phyloP scores from a whole-genome alignment of 2,888 invertebrate species.

The Lacanobia wlatinum region DNA sequence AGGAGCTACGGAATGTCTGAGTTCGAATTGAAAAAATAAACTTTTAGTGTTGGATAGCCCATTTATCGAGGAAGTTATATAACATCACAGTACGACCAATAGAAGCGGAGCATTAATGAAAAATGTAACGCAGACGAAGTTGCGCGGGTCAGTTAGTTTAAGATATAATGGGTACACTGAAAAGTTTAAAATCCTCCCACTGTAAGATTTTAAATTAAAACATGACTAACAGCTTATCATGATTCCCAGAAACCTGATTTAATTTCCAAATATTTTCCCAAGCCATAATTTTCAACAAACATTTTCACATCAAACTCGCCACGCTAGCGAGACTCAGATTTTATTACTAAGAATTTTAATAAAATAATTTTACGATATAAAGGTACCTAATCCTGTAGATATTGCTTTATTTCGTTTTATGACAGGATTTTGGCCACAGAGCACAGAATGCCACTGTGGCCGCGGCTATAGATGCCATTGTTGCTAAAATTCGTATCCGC shows the following conservation, averaged over 20 bases:
- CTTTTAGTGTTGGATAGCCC: too few relatives aligned
- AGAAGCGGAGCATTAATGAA: too few relatives aligned
- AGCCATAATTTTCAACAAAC: not conserved
- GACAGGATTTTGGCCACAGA: constrained; percentile 21
- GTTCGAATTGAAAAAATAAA: too few relatives aligned
- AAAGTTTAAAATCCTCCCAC: too few relatives aligned
- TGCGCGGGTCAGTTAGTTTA: too few relatives aligned
- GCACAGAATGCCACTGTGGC: not conserved
- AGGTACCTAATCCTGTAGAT: constrained; percentile 53
- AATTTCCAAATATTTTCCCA: not conserved
- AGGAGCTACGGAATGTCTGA: too few relatives aligned
- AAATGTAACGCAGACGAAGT: too few relatives aligned
- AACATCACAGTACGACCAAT: too few relatives aligned
- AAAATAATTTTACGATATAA: constrained; percentile 62
- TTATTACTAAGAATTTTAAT: constrained; percentile 57
- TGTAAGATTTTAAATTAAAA: too few relatives aligned
- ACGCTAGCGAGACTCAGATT: constrained; percentile 15
- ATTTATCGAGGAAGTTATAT: too few relatives aligned
- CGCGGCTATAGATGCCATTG: not conserved
- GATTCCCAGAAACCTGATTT: not conserved
- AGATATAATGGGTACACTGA: too few relatives aligned
- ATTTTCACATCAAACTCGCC: constrained; percentile 19
- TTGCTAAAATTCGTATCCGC: not conserved
- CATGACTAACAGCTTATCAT: not conserved
- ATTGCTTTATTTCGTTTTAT: constrained; percentile 62